Evolutionary conservation across 2,888 invertebrate genomes (phyloP), one percentile per base, ranked within the genome.

Genomic region (Alcis repandata): DNA sequence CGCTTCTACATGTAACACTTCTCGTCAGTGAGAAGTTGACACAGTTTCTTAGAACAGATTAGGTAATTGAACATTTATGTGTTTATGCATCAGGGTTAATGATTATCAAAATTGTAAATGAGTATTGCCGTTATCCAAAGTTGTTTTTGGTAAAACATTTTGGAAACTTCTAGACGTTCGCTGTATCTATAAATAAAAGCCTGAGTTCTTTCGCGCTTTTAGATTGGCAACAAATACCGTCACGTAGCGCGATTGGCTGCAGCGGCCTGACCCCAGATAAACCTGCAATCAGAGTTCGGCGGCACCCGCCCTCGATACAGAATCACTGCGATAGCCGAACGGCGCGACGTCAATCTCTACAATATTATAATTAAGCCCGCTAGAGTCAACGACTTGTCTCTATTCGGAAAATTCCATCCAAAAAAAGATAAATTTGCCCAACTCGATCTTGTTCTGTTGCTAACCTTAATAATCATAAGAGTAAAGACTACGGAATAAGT

Each of bases 221-320:
- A 61, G 45, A 59, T 63, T 69, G 59, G 59, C 57, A 56, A 67
- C 52, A 59, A 62, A 68, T 75, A 74, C 66, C 62, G 67, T 62
- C 63, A 68, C 65, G 73, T 67, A 71, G 73, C 63, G 68, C 58
- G 60, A 57, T 66, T 67, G 74, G 70, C 76, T 79, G 79, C 77
- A 80, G 70, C 77, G 73, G 76, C 74, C 73, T 86, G 89, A 90
- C 88, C 91, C 79, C 60, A 73, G 91, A 91, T 91, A 90, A 89
- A 86, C 90, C 80, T 76, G 71, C 79, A 89, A 89, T 88, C 87
- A 76, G 73, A 81, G 86, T 82, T 85, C 82, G 83, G 79, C 80
- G 84, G 74, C 80, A 82, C 81, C 83, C 80, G 85, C 79, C 82
- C 85, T 83, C 83, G 76, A 81, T 80, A 83, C 75, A 72, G 75